Conservation (phyloP, 1,140 invertebrate genomes). For the Drosophila triauraria region DNA sequence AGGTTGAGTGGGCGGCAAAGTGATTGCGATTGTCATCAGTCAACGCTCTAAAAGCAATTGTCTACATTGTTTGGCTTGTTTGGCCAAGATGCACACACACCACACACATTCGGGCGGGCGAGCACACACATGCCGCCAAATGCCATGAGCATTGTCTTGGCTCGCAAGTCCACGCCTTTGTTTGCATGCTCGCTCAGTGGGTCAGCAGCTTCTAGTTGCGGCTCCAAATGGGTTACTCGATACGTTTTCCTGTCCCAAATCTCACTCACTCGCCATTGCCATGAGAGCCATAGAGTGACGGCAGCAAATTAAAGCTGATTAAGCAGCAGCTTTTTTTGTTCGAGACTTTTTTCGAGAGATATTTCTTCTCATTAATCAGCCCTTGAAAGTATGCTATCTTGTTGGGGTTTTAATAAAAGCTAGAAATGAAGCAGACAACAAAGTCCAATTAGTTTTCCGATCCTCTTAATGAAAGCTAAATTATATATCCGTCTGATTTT, state of each 20-base stretch:
- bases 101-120: constrained; percentile 15
- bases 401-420: no score
- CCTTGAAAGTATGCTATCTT: constrained; percentile 12
- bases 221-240: constrained; percentile 54
- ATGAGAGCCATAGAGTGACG: constrained; percentile 11
- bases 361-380: background rate
- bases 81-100: constrained; percentile 75
- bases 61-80: constrained; percentile 83
- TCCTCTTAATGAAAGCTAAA: background rate
- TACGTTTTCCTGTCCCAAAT: constrained; percentile 17
- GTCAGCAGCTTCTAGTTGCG: constrained; percentile 56
- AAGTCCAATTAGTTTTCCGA: background rate
- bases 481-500: background rate
- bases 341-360: no score
- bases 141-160: constrained; percentile 65
- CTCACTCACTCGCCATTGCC: background rate
- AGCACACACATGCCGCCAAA: constrained; percentile 17
- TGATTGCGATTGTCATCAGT: constrained; percentile 83
- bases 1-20: constrained; percentile 81
- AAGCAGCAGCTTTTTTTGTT: constrained; percentile 5
- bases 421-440: background rate
- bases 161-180: constrained; percentile 63
- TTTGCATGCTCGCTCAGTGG: constrained; percentile 75
- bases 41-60: constrained; percentile 83
- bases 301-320: constrained; percentile 34